Evolutionary conservation across 2,797 vertebrate species (phyloP), one percentile per base, ranked within the genome.

Genomic region (Sebastes variabilis): DNA sequence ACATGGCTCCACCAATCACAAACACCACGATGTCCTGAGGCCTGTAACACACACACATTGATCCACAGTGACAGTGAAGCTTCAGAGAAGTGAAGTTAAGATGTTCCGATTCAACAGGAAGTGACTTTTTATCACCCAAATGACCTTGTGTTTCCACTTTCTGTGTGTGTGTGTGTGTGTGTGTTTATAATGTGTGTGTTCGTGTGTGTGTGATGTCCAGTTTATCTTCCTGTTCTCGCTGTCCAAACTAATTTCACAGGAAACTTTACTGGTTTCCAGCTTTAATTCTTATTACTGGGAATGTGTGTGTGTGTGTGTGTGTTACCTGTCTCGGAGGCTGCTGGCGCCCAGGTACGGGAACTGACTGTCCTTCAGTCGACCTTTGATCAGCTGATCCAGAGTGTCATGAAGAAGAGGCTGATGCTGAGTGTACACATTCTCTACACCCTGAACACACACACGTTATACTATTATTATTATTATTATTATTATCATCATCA

Each of bases 351-450:
- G 94, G 90, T 99, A 99, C 0, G 98, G 98, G 75, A 97, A 99
- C 90, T 97, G 96, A 82, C 95, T 97, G 94, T 99, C 98, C 88
- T 97, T 99, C 77, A 99, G 96, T 20, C 97, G 97, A 2, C 98
- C 98, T 94, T 98, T 99, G 87, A 99, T 97, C 91, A 99, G 97
- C 87, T 98, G 97, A 83, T 99, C 98, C 83, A 99, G 88, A 0
- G 98, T 99, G 84, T 99, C 97, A 1, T 98, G 97, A 1, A 99
- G 94, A 29, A 99, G 95, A 13, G 98, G 98, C 79, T 97, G 98
- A 89, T 99, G 98, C 84, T 99, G 98, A 0, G 97, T 97, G 78
- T 99, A 99, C 3, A 99, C 97, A 0, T 98, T 99, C 94, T 99
- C 97, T 6, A 99, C 97, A 0, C 98, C 98, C 98, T 99, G 64